Evolutionary conservation across 2,797 vertebrate species (phyloP).

Genomic region (Alca torda): DNA sequence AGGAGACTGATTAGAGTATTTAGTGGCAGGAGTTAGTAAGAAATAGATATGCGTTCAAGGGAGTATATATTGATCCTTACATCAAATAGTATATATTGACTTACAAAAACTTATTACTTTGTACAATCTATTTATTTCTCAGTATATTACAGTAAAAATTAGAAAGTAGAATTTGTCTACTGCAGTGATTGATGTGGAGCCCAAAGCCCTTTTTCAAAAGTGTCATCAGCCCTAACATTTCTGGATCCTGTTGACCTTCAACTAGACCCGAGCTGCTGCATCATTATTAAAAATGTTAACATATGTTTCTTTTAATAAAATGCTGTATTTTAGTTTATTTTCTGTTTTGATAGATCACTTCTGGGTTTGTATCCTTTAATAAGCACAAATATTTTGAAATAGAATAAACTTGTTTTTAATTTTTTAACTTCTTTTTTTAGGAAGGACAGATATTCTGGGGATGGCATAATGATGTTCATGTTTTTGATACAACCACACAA

Average conservation of each 20-base stretch:
- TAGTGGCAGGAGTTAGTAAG: neutral
- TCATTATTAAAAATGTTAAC: neutral
- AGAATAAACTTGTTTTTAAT: neutral
- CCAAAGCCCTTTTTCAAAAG: neutral
- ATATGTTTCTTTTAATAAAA: neutral
- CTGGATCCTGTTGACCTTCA: neutral
- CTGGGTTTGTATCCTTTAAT: neutral
- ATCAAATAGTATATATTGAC: neutral
- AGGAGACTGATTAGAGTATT: neutral
- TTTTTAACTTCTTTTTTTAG: constrained; percentile 69
- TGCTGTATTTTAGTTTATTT: neutral
- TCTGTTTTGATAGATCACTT: neutral
- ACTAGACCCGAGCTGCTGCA: neutral
- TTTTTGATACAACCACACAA: constrained; percentile 85
- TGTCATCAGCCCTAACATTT: neutral
- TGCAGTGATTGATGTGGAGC: neutral
- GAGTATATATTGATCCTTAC: neutral
- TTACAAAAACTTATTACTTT: neutral
- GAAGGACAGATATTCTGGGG: constrained; percentile 90
- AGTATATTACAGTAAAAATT: neutral
- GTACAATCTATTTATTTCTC: neutral
- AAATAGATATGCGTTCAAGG: neutral
- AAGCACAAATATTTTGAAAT: neutral
- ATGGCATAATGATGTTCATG: constrained; percentile 94
- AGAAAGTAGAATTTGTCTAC: neutral